Conservation (phyloP, 2,113 vertebrate genomes). For the Sitta europaea region DNA sequence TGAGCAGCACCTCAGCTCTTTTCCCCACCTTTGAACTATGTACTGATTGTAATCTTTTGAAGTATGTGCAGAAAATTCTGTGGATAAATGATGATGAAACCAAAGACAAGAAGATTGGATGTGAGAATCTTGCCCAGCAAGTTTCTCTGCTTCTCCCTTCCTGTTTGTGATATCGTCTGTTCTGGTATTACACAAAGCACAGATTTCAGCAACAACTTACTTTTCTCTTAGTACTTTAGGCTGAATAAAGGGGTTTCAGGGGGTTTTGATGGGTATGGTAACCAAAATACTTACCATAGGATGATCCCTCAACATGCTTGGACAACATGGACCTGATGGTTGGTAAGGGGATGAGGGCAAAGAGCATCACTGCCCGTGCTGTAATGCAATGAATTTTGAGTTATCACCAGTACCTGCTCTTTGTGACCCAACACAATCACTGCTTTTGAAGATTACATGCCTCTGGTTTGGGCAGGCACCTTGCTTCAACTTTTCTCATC, state of each 20-base stretch:
- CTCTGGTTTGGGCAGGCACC: neutral
- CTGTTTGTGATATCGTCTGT: neutral
- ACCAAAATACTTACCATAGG: conserved; percentile 80
- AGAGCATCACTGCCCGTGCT: conserved; percentile 87
- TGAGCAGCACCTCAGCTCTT: neutral
- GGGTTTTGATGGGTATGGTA: neutral
- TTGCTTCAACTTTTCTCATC: neutral
- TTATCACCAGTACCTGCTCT: neutral
- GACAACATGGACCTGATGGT: conserved; percentile 91
- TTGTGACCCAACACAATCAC: neutral
- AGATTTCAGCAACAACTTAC: neutral
- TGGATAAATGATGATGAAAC: neutral
- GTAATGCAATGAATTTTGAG: conserved; percentile 17
- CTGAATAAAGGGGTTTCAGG: neutral
- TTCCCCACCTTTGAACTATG: neutral
- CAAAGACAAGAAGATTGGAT: neutral
- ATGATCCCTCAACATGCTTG: conserved; percentile 82
- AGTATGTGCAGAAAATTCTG: neutral
- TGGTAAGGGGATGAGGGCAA: conserved; percentile 89
- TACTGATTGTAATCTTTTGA: neutral
- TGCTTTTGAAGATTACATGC: neutral
- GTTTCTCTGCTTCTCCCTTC: conserved; percentile 23
- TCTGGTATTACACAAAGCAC: neutral
- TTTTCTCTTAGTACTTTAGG: neutral
- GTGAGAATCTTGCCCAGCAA: neutral